Evolutionary conservation across 2,888 invertebrate species (phyloP).

Genomic region (Taphrorychus bicolor): DNA sequence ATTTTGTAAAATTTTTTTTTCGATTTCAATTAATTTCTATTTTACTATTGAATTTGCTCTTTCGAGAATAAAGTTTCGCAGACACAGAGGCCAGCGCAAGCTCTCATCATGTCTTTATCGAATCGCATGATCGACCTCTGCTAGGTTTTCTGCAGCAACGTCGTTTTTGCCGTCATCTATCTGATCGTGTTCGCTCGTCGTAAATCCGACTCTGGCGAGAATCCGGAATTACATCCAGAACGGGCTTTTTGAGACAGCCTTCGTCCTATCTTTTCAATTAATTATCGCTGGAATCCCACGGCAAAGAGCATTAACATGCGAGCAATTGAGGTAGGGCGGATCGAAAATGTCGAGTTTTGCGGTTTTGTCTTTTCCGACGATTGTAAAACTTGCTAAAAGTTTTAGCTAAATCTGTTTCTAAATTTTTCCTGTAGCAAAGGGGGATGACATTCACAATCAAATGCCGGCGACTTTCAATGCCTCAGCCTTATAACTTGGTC

Average conservation of each 20-base stretch:
- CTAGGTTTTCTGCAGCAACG: not conserved
- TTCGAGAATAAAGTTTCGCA: not conserved
- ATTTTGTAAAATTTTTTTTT: no score
- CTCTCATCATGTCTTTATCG: not conserved
- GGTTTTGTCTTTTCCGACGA: no score
- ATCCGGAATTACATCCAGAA: not conserved
- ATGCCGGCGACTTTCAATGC: no score
- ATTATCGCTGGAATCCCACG: not conserved
- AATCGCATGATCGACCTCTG: not conserved
- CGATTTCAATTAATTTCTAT: no score
- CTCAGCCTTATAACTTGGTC: no score
- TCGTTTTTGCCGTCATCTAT: not conserved
- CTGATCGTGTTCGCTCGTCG: slow-evolving; percentile 9
- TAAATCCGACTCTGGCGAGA: slow-evolving; percentile 7
- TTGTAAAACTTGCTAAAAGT: no score
- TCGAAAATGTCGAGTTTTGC: no score
- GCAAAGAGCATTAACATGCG: not conserved
- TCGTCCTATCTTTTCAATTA: not conserved
- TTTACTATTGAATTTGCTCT: not conserved
- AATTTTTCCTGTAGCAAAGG: no score
- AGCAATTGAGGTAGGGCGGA: no score
- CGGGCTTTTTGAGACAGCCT: not conserved
- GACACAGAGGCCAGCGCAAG: not conserved
- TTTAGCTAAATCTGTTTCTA: no score
- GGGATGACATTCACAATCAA: no score